Evolutionary conservation across 2,888 invertebrate species (phyloP), one percentile per base, ranked within the genome.

Genomic region (Drosophila niveifrons): DNA sequence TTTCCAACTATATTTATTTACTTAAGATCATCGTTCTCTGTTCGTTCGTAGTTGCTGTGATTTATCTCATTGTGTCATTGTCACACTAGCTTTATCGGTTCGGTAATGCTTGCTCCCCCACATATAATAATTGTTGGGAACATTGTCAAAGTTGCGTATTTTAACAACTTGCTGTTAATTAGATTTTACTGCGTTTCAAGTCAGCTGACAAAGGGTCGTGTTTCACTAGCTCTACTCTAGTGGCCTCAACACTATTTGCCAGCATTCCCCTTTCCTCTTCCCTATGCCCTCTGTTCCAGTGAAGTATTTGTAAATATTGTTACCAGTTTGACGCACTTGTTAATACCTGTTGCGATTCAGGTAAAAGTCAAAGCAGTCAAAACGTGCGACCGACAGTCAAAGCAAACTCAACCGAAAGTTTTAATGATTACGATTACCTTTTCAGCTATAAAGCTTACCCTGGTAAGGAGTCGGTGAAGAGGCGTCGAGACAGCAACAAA

Each of bases 161-260:
- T 75, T 77, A 65, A 63, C 75, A 66, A 50, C 43, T 15, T 31
- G 29, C 47, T 69, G 75, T 61, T 76, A 76, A 76, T 76, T 73
- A 47, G 48, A 57, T 28, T 51, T 53, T 28, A 48, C 53, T 36
- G 43, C 43, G 36, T 41, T 36, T 55, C 23, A 34, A 46, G 48
- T 65, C 77, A 76, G 50, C 64, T 75, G 68, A 75, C 66, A 72
- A 67, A 58, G 76, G 63, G 67, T 72, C 50, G 61, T 39, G 28
- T 61, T 64, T 76, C 72, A 72, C 52, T 51, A 57, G 55, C 36
- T 47, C 47, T 47, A 55, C 23, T 3, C 46, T 34, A 46, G 1
- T 34, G 44, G 31, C 55, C 55, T 28, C 28, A 11, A 53, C 41
- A 17, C 15, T 3, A 15, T 7, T 15, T 15, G 3, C 28, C 23